phyloP scores from a whole-genome alignment of 2,797 vertebrate species.

The Glossophaga mutica region DNA sequence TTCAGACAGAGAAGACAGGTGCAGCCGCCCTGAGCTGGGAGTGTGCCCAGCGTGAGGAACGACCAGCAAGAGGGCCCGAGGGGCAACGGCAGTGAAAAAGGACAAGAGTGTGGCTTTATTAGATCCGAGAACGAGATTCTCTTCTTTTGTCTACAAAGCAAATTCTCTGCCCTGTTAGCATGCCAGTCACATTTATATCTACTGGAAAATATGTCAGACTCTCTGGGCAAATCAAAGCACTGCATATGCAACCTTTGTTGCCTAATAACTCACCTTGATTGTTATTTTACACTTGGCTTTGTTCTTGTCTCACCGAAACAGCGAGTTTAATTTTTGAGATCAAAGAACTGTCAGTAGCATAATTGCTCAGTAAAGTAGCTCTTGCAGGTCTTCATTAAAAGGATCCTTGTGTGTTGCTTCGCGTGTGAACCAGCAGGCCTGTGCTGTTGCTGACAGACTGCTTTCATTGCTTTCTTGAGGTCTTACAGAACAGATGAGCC shows the following conservation, averaged over 20 bases:
- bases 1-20: neutral
- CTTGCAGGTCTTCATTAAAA: slow-evolving; percentile 51
- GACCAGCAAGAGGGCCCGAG: neutral
- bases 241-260: neutral
- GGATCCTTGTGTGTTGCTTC: neutral
- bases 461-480: slow-evolving; percentile 29
- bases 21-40: neutral
- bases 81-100: neutral
- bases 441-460: neutral
- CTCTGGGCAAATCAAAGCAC: slow-evolving; percentile 19
- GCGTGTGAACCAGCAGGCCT: neutral
- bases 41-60: rapidly evolving
- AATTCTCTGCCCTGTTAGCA: neutral
- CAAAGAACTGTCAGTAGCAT: slow-evolving; percentile 57
- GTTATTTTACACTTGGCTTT: slow-evolving; percentile 60
- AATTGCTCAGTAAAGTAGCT: slow-evolving; percentile 53
- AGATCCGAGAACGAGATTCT: neutral
- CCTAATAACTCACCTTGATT: slow-evolving; percentile 51
- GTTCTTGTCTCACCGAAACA: slow-evolving; percentile 48
- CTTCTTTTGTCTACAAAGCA: neutral
- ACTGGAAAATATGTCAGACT: neutral
- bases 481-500: neutral
- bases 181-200: neutral
- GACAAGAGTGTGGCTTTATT: neutral
- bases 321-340: slow-evolving; percentile 58